Percentiles rank a stretch among this genome's conserved stretches.
These are phyloP conservation scores for Ancistrus triradiatus DNA, from an alignment of 2,113 vertebrate genomes.

Conservation along the genomic window DNA sequence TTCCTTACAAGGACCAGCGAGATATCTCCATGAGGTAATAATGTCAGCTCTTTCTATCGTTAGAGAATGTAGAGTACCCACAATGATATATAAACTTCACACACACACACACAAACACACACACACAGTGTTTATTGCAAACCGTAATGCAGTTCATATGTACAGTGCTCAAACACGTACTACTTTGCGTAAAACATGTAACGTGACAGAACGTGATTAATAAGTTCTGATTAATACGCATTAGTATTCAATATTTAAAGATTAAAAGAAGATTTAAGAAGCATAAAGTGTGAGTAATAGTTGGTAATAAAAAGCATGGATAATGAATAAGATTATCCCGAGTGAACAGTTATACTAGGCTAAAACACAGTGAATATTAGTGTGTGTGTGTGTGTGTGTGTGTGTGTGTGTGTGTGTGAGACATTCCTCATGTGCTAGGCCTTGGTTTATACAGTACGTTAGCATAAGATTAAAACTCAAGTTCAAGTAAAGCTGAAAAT, in stretches of 20 bases:
- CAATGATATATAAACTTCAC: too few species aligned
- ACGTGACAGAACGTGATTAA: too few species aligned
- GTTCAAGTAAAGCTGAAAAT: slow-evolving; percentile 17
- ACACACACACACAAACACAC: slow-evolving; percentile 20
- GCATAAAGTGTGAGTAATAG: background rate
- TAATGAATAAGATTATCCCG: slow-evolving; percentile 18
- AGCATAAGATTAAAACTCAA: slow-evolving; percentile 17
- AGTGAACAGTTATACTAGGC: slow-evolving; percentile 8
- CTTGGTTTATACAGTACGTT: slow-evolving; percentile 24
- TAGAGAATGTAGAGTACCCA: too few species aligned
- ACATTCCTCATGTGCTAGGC: slow-evolving; percentile 27
- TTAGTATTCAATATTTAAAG: slow-evolving; percentile 7
- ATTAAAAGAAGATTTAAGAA: background rate
- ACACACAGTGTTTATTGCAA: slow-evolving; percentile 27
- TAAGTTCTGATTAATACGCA: slow-evolving; percentile 2
- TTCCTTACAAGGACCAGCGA: too few species aligned
- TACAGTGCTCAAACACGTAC: slow-evolving; percentile 12
- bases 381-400: slow-evolving; percentile 19
- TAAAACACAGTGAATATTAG: slow-evolving; percentile 24
- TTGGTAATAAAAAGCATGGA: slow-evolving; percentile 5
- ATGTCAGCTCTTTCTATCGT: too few species aligned
- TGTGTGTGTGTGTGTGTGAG: slow-evolving; percentile 18
- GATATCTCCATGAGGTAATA: too few species aligned
- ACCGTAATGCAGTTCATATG: slow-evolving; percentile 17
- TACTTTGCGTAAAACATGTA: background rate